These are phyloP conservation scores for Amphiprion ocellaris DNA, from an alignment of 2,113 vertebrate genomes.

Conservation along the genomic window DNA sequence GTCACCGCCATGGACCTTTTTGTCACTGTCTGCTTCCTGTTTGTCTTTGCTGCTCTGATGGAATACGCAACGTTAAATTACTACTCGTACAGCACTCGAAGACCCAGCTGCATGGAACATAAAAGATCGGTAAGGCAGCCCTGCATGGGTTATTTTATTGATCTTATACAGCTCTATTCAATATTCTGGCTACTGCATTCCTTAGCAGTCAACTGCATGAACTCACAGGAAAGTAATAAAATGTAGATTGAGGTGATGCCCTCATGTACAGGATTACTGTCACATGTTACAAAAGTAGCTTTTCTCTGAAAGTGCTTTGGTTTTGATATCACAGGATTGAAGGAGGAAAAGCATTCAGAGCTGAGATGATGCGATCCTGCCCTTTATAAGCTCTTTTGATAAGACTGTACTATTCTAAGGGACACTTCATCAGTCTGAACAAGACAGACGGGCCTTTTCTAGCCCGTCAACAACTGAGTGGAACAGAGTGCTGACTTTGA, in stretches of 20 bases:
- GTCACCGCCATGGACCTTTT: slow-evolving; percentile 98
- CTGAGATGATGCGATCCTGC: slow-evolving; percentile 39
- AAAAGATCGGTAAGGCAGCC: slow-evolving; percentile 86
- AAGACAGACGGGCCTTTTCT: slow-evolving; percentile 3
- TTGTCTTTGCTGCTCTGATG: slow-evolving; percentile 97
- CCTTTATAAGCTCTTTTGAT: slow-evolving; percentile 48
- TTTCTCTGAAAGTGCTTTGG: slow-evolving; percentile 8
- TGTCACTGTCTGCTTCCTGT: slow-evolving; percentile 97
- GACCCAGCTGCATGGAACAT: slow-evolving; percentile 84
- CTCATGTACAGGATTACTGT: neutral
- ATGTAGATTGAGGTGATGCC: slow-evolving; percentile 13
- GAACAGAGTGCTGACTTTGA: slow-evolving; percentile 7
- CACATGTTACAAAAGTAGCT: slow-evolving; percentile 13
- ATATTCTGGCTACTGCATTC: neutral
- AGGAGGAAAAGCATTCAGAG: slow-evolving; percentile 28
- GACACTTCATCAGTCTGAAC: slow-evolving; percentile 30
- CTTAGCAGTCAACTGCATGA: neutral
- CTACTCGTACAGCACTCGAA: slow-evolving; percentile 88
- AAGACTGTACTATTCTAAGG: slow-evolving; percentile 59
- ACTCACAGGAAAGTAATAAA: neutral
- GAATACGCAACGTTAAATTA: slow-evolving; percentile 97
- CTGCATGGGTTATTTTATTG: neutral
- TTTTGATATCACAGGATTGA: slow-evolving; percentile 25
- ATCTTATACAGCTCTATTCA: neutral
- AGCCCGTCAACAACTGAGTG: slow-evolving; percentile 8